These are phyloP conservation scores for Spilosoma lubricipeda DNA, from an alignment of 2,888 invertebrate genomes.

Conservation along the genomic window DNA sequence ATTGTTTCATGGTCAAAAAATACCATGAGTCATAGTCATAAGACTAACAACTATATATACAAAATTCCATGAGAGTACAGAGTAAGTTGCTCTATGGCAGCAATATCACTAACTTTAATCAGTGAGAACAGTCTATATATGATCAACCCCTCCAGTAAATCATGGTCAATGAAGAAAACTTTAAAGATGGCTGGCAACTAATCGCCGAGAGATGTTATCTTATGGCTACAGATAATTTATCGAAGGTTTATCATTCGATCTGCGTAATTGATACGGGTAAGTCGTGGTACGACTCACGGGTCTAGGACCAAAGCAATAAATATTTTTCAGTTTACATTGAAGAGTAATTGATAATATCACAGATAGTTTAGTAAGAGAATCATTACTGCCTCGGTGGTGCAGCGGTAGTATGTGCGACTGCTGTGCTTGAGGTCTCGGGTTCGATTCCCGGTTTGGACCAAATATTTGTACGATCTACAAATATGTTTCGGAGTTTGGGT, in stretches of 20 bases:
- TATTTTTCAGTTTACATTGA: conserved; percentile 54
- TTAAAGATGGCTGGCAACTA: conserved; percentile 60
- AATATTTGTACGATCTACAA: too few species aligned
- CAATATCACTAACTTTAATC: not conserved
- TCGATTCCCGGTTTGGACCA: too few species aligned
- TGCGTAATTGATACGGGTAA: conserved; percentile 81
- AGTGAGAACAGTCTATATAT: conserved; percentile 2
- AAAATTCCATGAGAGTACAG: not conserved
- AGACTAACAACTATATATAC: not conserved
- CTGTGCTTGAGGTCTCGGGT: too few species aligned
- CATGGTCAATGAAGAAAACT: conserved; percentile 69
- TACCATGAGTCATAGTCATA: too few species aligned
- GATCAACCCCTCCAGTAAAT: conserved; percentile 66
- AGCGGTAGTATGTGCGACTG: too few species aligned
- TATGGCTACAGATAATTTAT: conserved; percentile 72
- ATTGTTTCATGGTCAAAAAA: too few species aligned
- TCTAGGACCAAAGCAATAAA: conserved; percentile 58
- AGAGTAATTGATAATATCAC: conserved; percentile 30
- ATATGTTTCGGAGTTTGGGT: too few species aligned
- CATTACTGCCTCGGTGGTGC: too few species aligned
- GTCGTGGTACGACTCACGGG: conserved; percentile 62
- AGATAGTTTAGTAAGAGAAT: conserved; percentile 20
- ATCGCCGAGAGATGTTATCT: conserved; percentile 69
- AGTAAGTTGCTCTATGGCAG: not conserved
- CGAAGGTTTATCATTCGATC: conserved; percentile 75